phyloP scores from a whole-genome alignment of 2,888 invertebrate genomes.

The Phyllotreta striolata region DNA sequence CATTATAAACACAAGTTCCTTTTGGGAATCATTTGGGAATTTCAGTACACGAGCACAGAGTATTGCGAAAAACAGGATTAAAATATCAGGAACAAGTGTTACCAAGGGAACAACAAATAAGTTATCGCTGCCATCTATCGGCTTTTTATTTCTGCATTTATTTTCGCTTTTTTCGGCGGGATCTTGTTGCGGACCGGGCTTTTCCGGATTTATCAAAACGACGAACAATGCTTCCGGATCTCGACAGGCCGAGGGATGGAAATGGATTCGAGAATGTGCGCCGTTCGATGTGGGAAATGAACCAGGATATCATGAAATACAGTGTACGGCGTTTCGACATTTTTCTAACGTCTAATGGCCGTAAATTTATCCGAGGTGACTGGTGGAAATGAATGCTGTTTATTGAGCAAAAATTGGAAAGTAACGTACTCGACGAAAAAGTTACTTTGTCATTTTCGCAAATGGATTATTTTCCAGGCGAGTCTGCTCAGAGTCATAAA shows the following conservation, averaged over 20 bases:
- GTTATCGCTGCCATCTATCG: constrained; percentile 23
- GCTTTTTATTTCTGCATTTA: constrained; percentile 13
- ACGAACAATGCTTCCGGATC: constrained; percentile 29
- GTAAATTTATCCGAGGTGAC: constrained; percentile 33
- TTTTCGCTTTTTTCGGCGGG: constrained; percentile 21
- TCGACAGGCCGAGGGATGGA: constrained; percentile 27
- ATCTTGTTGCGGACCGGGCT: constrained; percentile 24
- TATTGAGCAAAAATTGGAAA: constrained; percentile 29
- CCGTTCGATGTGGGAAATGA: constrained; percentile 31
- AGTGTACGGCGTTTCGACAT: constrained; percentile 28
- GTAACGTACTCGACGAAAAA: constrained; percentile 20
- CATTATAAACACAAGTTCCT: too few species aligned
- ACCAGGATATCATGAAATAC: constrained; percentile 34
- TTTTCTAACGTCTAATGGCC: constrained; percentile 32
- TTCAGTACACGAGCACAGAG: too few species aligned
- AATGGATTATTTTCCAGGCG: constrained; percentile 11
- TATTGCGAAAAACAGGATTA: constrained; percentile 10
- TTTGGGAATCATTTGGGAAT: too few species aligned
- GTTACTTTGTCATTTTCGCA: constrained; percentile 21
- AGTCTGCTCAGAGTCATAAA: background rate
- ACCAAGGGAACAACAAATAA: constrained; percentile 32
- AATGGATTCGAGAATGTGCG: constrained; percentile 29
- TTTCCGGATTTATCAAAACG: constrained; percentile 31
- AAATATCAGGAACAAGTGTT: constrained; percentile 19
- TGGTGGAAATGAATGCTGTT: constrained; percentile 32